These are phyloP conservation scores for Drosophila triauraria DNA, from an alignment of 1,140 invertebrate species.

Conservation along the genomic window DNA sequence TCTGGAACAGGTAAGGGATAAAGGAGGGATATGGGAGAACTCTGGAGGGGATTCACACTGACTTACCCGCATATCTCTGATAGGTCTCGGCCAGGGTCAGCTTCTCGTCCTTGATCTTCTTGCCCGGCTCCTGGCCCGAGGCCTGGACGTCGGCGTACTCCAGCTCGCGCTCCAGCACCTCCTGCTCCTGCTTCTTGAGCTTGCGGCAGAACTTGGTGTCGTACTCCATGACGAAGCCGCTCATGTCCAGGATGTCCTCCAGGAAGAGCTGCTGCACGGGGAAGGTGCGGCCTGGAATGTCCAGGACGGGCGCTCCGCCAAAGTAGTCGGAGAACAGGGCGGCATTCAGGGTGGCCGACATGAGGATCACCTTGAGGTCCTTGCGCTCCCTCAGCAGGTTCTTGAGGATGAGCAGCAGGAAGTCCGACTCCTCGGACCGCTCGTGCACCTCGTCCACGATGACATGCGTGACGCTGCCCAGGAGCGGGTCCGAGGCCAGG, in stretches of 20 bases:
- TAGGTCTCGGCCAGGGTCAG: constrained; percentile 88
- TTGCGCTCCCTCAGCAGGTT: constrained; percentile 89
- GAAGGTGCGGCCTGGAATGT: constrained; percentile 92
- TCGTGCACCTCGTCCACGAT: constrained; percentile 97
- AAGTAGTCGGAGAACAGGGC: constrained; percentile 93
- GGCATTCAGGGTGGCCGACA: constrained; percentile 95
- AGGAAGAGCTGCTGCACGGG: constrained; percentile 92
- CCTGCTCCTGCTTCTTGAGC: constrained; percentile 86
- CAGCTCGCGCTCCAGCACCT: constrained; percentile 72
- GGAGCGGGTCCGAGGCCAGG: constrained; percentile 90
- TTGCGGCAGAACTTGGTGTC: constrained; percentile 89
- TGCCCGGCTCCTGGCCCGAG: constrained; percentile 86
- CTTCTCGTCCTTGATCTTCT: constrained; percentile 89
- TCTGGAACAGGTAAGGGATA: constrained; percentile 55
- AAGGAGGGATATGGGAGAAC: too few species aligned
- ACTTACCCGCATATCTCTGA: constrained; percentile 86
- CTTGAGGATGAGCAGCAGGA: constrained; percentile 92
- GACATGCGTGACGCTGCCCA: constrained; percentile 91
- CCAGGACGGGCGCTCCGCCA: constrained; percentile 88
- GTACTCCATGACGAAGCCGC: constrained; percentile 90
- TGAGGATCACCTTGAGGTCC: constrained; percentile 93
- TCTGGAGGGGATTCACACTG: too few species aligned
- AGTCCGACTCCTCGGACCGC: constrained; percentile 94
- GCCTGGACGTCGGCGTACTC: constrained; percentile 88
- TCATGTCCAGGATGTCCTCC: constrained; percentile 90